Percentiles rank a stretch among this genome's conserved stretches.
Conservation (phyloP, 2,888 invertebrate genomes). For the Arrhopalites spinosus region DNA sequence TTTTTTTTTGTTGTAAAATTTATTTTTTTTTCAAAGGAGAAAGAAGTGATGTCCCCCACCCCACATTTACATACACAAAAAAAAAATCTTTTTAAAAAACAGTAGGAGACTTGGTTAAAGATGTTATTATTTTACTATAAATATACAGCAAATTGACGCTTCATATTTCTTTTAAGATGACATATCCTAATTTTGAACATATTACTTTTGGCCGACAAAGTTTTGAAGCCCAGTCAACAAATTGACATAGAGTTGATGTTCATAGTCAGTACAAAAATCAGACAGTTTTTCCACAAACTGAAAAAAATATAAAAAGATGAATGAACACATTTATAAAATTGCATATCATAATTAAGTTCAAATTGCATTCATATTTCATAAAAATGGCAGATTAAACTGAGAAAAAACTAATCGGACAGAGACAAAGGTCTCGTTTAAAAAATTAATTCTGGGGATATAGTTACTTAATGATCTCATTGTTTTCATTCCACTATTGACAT, state of each 20-base stretch:
- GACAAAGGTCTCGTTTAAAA: too few species aligned
- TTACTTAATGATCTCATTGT: too few species aligned
- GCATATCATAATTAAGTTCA: too few species aligned
- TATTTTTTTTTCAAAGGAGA: neutral
- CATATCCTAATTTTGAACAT: neutral
- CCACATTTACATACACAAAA: neutral
- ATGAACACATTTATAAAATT: too few species aligned
- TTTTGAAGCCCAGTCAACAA: constrained; percentile 84
- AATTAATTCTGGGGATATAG: too few species aligned
- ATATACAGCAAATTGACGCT: neutral
- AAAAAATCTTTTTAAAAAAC: constrained; percentile 2
- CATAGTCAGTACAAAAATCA: constrained; percentile 87
- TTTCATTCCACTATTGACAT: too few species aligned
- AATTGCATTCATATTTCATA: too few species aligned
- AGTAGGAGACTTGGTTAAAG: neutral
- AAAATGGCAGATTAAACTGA: too few species aligned
- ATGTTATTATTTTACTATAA: neutral
- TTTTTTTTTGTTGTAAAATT: neutral
- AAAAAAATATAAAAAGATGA: too few species aligned
- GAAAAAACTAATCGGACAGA: too few species aligned
- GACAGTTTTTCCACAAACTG: constrained; percentile 87
- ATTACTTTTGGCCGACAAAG: constrained; percentile 66
- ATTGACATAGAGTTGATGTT: constrained; percentile 88
- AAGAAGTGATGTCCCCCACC: neutral
- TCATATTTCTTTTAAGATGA: neutral